Evolutionary conservation across 2,888 invertebrate species (phyloP), one percentile per base, ranked within the genome.

Genomic region (Trichogramma evanescens): DNA sequence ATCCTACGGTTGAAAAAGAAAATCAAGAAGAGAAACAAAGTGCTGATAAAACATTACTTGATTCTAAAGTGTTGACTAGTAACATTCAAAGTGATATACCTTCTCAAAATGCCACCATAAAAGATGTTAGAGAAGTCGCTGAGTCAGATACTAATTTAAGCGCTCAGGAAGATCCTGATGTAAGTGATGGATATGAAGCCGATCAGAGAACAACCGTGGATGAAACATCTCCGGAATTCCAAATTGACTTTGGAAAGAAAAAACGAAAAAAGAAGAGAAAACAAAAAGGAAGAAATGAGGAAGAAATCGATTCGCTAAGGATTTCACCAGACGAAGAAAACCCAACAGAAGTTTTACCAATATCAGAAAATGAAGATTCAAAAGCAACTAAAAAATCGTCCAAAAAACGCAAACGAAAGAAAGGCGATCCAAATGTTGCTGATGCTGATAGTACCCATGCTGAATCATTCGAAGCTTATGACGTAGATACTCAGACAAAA

Each of bases 131-230:
- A 10, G 70, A 72, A 50, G 65, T 73, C 6, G 65, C 63, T 4
- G 69, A 69, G 58, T 66, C 68, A 5, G 67, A 69, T 8, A 68
- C 66, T 4, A 58, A 66, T 39, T 63, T 67, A 26, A 71, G 72
- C 4, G 66, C 70, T 0, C 63, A 65, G 40, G 69, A 69, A 43
- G 72, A 74, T 40, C 82, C 82, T 58, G 80, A 80, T 57, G 74
- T 76, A 46, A 71, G 75, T 45, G 78, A 80, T 51, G 89, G 89
- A n/a, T 89, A 90, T 70, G 89, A 89, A 72, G 83, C 88, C 7
- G 89, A 88, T 70, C 83, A 85, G 65, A 80, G 85, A 64, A 84
- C 86, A 1, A 78, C 84, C 38, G 81, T 85, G 69, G 82, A 85
- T 75, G 80, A 86, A 77, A 72, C 69, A 8, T 68, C 72, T 3